Base-by-base conservation (phyloP, 2,797 vertebrate genomes). In the Borostomias antarcticus region DNA sequence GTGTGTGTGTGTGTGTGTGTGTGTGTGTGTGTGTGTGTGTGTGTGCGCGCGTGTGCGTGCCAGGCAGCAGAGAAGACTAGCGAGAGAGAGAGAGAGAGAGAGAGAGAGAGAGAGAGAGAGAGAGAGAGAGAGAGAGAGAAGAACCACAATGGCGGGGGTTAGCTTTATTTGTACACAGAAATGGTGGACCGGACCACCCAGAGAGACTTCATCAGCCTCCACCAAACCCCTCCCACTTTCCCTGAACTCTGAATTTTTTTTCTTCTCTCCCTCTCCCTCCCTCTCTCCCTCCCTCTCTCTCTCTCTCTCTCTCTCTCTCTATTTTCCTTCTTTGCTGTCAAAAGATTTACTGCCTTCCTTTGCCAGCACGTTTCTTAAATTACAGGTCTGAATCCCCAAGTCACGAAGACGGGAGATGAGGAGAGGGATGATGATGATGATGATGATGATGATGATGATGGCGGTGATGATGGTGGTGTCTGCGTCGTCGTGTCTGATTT, bases 81-180 rank as follows among this genome's bases (percentile, higher is more conserved):
- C n/a, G n/a, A n/a, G n/a, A n/a, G n/a, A n/a, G n/a, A n/a, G n/a
- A n/a, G n/a, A n/a, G n/a, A n/a, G n/a, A 82, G 62, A 73, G 72
- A 51, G 75, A 70, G 79, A 68, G 69, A 72, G 54, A 8, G n/a
- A 82, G 62, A 73, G 72, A 51, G 75, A 70, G 79, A 68, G 69
- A 72, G 54, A 8, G n/a, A n/a, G n/a, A 82, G 62, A 73, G 72
- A 51, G 75, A 70, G 79, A 68, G 69, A 72, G 54, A 8, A 64
- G 30, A 37, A 86, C 85, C 86, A 89, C 86, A 91, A 89, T 88
- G 82, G 80, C 81, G 35, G 83, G 90, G 87, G 86, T 86, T 91
- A 87, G 82, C 89, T 93, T 93, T 93, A 93, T 94, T 93, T 92
- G 91, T 93, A 92, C 88, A 92, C 92, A 93, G 89, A 89, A 89